Conservation (phyloP, 2,888 invertebrate species). For the Unio delphinus region DNA sequence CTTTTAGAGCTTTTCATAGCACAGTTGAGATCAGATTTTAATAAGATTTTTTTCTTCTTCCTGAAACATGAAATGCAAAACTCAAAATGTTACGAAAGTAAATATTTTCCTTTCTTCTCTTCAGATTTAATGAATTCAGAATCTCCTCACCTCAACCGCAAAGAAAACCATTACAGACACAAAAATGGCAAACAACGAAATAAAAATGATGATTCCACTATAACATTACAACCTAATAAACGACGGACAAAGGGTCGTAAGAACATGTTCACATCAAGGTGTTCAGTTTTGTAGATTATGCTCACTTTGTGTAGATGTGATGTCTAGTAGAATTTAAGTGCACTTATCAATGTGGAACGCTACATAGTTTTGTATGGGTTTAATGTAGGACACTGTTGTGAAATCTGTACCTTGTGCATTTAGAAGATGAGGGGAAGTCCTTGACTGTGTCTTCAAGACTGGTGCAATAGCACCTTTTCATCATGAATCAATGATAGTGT, state of each 20-base stretch:
- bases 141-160: conserved; percentile 30
- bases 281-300: conserved; percentile 56
- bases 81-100: not conserved
- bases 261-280: conserved; percentile 47
- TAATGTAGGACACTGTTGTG: too few relatives aligned
- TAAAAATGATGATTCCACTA: conserved; percentile 49
- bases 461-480: too few relatives aligned
- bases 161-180: conserved; percentile 39
- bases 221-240: conserved; percentile 63
- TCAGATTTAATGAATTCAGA: conserved; percentile 41
- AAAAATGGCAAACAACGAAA: conserved; percentile 41
- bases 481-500: too few relatives aligned
- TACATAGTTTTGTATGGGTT: too few relatives aligned
- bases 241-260: conserved; percentile 65
- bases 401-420: too few relatives aligned
- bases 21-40: too few relatives aligned
- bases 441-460: too few relatives aligned
- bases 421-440: too few relatives aligned
- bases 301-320: not conserved
- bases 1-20: too few relatives aligned
- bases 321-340: not conserved
- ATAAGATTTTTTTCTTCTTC: too few relatives aligned
- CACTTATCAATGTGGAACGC: not conserved
- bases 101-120: conserved; percentile 11
- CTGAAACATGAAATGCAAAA: too few relatives aligned